Evolutionary conservation across 1,140 invertebrate species (phyloP), one percentile per base, ranked within the genome.

Genomic region (Ceratosolen fusciceps): DNA sequence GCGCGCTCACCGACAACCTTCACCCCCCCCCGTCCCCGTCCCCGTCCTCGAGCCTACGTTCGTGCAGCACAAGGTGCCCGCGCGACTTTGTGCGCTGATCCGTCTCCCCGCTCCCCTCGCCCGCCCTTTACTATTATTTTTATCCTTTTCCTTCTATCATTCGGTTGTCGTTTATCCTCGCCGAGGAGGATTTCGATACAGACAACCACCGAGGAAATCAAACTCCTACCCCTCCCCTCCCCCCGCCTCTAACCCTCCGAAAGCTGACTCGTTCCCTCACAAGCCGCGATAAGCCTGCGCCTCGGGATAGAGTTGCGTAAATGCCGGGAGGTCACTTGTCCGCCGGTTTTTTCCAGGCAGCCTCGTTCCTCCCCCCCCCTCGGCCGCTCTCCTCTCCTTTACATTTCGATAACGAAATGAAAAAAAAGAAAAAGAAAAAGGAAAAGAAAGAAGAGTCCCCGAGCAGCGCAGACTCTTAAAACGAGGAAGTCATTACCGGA

Each of bases 401-500:
- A 5, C 2, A 26, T 21, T 0, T 43, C 29, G n/a, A n/a, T n/a
- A n/a, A n/a, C n/a, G n/a, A n/a, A n/a, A n/a, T n/a, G n/a, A n/a
- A n/a, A n/a, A n/a, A n/a, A n/a, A n/a, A n/a, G n/a, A n/a, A n/a
- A n/a, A n/a, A n/a, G n/a, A n/a, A n/a, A n/a, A n/a, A n/a, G n/a
- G n/a, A n/a, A n/a, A n/a, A n/a, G n/a, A n/a, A n/a, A n/a, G n/a
- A n/a, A n/a, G n/a, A n/a, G n/a, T n/a, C n/a, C n/a, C n/a, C n/a
- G n/a, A n/a, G n/a, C n/a, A n/a, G n/a, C n/a, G n/a, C n/a, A n/a
- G n/a, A n/a, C 26, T 67, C 24, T 37, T 14, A 31, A 52, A 75
- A 76, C 62, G 21, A 76, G 74, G 74, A 76, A 76, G 74, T 54
- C 52, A 76, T 76, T 54, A 76, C 2, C 21, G 2, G n/a, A 58